These are phyloP conservation scores for Pachypanchax playfairii DNA, from an alignment of 2,113 vertebrate species.

Conservation along the genomic window DNA sequence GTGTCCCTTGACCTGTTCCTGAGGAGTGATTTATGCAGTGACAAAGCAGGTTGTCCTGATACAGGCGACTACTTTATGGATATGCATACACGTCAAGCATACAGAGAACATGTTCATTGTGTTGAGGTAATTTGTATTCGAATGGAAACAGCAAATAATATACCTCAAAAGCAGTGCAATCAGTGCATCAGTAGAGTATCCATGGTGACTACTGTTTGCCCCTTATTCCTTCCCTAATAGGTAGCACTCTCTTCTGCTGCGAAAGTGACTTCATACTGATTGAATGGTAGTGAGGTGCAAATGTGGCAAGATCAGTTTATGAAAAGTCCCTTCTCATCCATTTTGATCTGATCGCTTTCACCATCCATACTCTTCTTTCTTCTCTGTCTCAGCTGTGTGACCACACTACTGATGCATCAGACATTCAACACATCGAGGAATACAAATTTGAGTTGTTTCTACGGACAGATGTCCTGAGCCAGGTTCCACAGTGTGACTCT, in stretches of 20 bases:
- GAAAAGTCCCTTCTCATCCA: slow-evolving; percentile 12
- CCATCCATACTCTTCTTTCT: slow-evolving; percentile 12
- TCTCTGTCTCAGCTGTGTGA: neutral
- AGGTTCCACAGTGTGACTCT: slow-evolving; percentile 37
- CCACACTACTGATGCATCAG: neutral
- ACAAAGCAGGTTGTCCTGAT: neutral
- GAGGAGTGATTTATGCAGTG: neutral
- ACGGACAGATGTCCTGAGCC: slow-evolving; percentile 35
- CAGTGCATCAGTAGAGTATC: slow-evolving; percentile 29
- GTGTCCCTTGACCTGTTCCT: neutral
- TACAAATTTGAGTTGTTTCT: slow-evolving; percentile 4
- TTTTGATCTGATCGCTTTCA: slow-evolving; percentile 18
- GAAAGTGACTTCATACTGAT: slow-evolving; percentile 19
- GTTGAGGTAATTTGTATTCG: slow-evolving; percentile 12
- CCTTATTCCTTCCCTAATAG: neutral
- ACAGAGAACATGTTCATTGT: neutral
- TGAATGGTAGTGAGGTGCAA: slow-evolving; percentile 17
- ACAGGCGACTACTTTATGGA: neutral
- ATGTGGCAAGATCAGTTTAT: neutral
- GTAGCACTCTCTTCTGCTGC: neutral
- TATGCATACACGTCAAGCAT: neutral
- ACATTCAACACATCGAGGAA: slow-evolving; percentile 11
- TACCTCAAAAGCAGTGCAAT: slow-evolving; percentile 18
- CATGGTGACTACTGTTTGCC: slow-evolving; percentile 30
- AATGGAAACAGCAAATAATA: slow-evolving; percentile 16